These are phyloP conservation scores for Coleophora flavipennella DNA, from an alignment of 2,888 invertebrate genomes.

Conservation along the genomic window DNA sequence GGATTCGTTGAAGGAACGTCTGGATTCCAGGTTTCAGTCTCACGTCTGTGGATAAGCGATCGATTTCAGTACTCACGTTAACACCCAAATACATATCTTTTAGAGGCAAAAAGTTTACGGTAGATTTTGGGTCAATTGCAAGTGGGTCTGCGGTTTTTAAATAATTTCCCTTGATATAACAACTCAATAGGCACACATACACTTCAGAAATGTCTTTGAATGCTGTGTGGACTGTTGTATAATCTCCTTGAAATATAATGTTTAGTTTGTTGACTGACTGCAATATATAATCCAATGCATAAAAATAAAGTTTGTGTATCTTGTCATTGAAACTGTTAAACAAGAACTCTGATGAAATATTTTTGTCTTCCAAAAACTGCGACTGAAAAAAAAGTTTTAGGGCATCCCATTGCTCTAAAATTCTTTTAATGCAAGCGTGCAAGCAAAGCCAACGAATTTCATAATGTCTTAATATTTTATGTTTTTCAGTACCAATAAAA, in stretches of 20 bases:
- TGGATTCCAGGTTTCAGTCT: conserved; percentile 7
- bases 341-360: background rate
- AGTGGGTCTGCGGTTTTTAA: conserved; percentile 8
- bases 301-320: background rate
- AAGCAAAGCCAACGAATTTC: too few species aligned
- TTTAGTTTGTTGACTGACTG: conserved; percentile 8
- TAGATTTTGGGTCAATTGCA: conserved; percentile 8
- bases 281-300: conserved; percentile 7
- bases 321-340: background rate
- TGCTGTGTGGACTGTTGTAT: conserved; percentile 1
- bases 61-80: conserved; percentile 4
- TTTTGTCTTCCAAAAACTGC: conserved; percentile 4
- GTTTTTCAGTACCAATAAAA: conserved; percentile 7
- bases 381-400: conserved; percentile 10
- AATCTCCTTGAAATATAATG: conserved; percentile 11
- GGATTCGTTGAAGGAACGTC: conserved; percentile 3
- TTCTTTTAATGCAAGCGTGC: conserved; percentile 9
- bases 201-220: too few species aligned
- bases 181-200: conserved; percentile 8
- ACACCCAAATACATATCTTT: conserved; percentile 11
- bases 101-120: conserved; percentile 9
- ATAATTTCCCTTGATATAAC: conserved; percentile 12
- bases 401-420: too few species aligned
- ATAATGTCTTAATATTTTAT: background rate
- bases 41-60: conserved; percentile 3